Evolutionary conservation across 2,797 vertebrate genomes (phyloP).

Genomic region (Chaunax sp.): DNA sequence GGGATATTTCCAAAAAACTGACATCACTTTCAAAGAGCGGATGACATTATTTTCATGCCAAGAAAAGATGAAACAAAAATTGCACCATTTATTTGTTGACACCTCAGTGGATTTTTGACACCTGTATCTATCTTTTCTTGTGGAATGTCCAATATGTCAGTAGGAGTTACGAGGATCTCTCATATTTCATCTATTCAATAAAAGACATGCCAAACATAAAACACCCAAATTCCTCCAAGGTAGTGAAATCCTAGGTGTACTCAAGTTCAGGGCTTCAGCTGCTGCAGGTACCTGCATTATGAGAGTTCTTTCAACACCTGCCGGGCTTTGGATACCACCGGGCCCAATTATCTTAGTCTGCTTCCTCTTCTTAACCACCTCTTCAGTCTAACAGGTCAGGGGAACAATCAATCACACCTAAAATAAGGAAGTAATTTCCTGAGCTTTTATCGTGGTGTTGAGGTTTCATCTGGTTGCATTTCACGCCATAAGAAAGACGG

Average conservation of each 20-base stretch:
- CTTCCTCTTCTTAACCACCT: constrained; percentile 77
- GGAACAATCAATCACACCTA: constrained; percentile 83
- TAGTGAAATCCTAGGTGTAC: constrained; percentile 77
- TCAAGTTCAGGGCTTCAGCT: constrained; percentile 73
- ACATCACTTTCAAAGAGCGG: constrained; percentile 63
- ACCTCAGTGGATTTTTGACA: constrained; percentile 65
- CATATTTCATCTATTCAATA: constrained; percentile 77
- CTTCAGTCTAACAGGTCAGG: constrained; percentile 81
- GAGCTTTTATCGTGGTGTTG: constrained; percentile 70
- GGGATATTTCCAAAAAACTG: constrained; percentile 66
- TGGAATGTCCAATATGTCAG: constrained; percentile 75
- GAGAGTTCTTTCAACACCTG: constrained; percentile 79
- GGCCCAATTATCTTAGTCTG: constrained; percentile 83
- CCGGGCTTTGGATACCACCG: constrained; percentile 80
- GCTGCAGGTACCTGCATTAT: constrained; percentile 70
- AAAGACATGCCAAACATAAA: constrained; percentile 75
- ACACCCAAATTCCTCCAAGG: constrained; percentile 77
- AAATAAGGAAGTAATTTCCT: constrained; percentile 84
- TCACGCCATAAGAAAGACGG: constrained; percentile 63
- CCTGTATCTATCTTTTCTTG: constrained; percentile 45
- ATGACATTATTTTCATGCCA: constrained; percentile 68
- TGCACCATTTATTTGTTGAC: constrained; percentile 66
- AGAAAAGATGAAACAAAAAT: constrained; percentile 70
- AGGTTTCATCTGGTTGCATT: constrained; percentile 76
- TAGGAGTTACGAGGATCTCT: constrained; percentile 68